These are phyloP conservation scores for Parnassius smintheus DNA, from an alignment of 2,888 invertebrate genomes.

Conservation along the genomic window DNA sequence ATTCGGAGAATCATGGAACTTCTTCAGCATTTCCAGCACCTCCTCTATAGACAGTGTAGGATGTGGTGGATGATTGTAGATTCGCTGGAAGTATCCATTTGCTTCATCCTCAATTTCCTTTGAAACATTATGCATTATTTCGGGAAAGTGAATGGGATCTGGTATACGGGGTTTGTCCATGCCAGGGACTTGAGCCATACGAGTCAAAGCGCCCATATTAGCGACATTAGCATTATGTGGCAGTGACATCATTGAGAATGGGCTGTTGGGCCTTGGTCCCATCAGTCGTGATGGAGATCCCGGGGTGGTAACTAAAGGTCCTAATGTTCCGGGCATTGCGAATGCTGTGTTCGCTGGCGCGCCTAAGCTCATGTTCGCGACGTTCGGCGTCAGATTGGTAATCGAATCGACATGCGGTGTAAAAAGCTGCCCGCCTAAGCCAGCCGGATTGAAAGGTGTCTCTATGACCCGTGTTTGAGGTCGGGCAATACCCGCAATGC, in stretches of 20 bases:
- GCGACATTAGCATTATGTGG: conserved; percentile 80
- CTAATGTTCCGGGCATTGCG: conserved; percentile 85
- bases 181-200: conserved; percentile 84
- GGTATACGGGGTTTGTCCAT: conserved; percentile 83
- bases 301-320: conserved; percentile 89
- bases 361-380: conserved; percentile 88
- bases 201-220: conserved; percentile 84
- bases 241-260: conserved; percentile 88
- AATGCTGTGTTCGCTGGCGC: conserved; percentile 88
- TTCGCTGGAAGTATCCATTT: conserved; percentile 98
- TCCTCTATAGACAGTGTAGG: conserved; percentile 97
- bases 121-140: conserved; percentile 90
- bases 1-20: conserved; percentile 94
- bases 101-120: conserved; percentile 99
- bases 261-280: conserved; percentile 86
- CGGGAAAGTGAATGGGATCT: conserved; percentile 86
- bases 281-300: conserved; percentile 92
- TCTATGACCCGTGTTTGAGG: conserved; percentile 86
- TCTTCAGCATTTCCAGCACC: conserved; percentile 96
- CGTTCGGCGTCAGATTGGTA: conserved; percentile 86
- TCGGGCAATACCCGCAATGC: conserved; percentile 86
- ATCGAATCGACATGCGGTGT: conserved; percentile 89
- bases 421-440: conserved; percentile 85
- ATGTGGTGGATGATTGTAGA: conserved; percentile 98
- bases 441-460: conserved; percentile 84